Conservation (phyloP, 2,797 vertebrate genomes). For the Hoplostethus mediterraneus region DNA sequence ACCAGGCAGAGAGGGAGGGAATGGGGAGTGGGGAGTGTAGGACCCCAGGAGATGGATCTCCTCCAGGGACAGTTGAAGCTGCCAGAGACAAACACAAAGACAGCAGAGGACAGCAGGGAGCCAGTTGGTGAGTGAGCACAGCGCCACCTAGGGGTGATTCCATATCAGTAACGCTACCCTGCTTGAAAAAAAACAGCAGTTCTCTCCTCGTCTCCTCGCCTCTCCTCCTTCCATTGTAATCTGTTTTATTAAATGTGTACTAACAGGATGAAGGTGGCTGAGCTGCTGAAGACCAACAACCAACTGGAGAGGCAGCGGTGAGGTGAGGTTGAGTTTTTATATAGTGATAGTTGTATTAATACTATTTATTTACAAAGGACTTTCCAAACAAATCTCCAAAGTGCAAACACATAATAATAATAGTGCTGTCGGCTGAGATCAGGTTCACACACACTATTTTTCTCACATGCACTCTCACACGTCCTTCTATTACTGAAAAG, state of each 20-base stretch:
- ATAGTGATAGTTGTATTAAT: no score
- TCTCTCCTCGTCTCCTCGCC: no score
- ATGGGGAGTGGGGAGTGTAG: not conserved
- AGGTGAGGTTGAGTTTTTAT: not conserved
- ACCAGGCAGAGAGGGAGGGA: not conserved
- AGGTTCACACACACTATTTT: no score
- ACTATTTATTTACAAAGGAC: not conserved
- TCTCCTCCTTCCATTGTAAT: not conserved
- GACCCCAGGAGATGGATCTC: not conserved
- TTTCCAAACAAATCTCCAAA: not conserved
- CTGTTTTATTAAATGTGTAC: conserved; percentile 41
- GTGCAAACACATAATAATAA: not conserved
- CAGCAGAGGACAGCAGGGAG: not conserved
- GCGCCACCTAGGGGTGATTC: no score
- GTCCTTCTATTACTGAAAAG: no score
- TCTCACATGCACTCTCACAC: no score
- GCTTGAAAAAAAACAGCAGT: no score
- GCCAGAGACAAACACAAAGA: not conserved
- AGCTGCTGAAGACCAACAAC: conserved; percentile 20
- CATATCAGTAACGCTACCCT: no score
- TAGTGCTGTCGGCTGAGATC: no score
- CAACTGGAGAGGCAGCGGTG: not conserved
- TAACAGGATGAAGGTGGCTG: conserved; percentile 17
- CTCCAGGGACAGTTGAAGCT: not conserved
- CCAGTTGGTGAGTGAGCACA: no score